These are phyloP conservation scores for Cerastis leucographa DNA, from an alignment of 2,888 invertebrate species.

Conservation along the genomic window DNA sequence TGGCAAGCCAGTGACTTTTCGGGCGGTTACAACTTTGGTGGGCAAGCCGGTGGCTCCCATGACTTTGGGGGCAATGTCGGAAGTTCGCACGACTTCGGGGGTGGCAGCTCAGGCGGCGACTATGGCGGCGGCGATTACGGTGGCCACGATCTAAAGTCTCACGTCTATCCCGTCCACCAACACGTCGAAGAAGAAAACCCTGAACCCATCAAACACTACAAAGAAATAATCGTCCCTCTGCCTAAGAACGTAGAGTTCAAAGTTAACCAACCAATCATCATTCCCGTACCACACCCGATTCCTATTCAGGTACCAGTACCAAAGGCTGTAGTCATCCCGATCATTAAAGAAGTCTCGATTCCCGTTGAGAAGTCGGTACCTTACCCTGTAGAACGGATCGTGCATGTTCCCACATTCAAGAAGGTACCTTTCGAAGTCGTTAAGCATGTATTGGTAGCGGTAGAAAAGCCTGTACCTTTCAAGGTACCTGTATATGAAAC, in stretches of 20 bases:
- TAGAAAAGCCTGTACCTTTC: conserved; percentile 93
- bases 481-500: conserved; percentile 94
- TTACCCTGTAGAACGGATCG: conserved; percentile 92
- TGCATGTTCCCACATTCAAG: conserved; percentile 92
- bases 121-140: conserved; percentile 72
- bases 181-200: conserved; percentile 93
- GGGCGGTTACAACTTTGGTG: conserved; percentile 67
- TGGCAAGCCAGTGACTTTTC: conserved; percentile 83
- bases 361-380: conserved; percentile 94
- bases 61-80: conserved; percentile 67
- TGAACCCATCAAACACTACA: conserved; percentile 92
- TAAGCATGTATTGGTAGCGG: conserved; percentile 92
- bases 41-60: conserved; percentile 56
- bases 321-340: conserved; percentile 92
- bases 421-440: conserved; percentile 93
- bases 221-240: conserved; percentile 92
- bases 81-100: conserved; percentile 68
- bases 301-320: conserved; percentile 93
- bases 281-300: conserved; percentile 92
- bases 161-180: conserved; percentile 91
- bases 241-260: conserved; percentile 92
- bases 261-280: conserved; percentile 89
- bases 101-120: conserved; percentile 46
- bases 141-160: conserved; percentile 81
- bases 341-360: conserved; percentile 92